Evolutionary conservation across 2,113 vertebrate species (phyloP), one percentile per base, ranked within the genome.

Genomic region (Trematomus loennbergii): DNA sequence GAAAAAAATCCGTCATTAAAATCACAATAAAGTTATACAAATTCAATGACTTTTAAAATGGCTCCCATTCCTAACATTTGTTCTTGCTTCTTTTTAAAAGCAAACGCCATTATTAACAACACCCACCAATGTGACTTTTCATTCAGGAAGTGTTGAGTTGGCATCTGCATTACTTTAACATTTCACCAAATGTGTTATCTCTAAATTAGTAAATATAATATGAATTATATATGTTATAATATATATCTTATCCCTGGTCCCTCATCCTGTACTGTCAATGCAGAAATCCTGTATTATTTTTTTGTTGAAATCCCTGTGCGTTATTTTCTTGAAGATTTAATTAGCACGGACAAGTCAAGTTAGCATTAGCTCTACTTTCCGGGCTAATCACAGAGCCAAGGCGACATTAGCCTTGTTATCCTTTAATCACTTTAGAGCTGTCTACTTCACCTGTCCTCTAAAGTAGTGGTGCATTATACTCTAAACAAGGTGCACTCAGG

Each of bases 371-470:
- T 54, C 57, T 6, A 54, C 81, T 78, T 70, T 72, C 25, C 22
- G 25, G 69, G 53, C 67, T 85, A 72, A 90, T 86, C 72, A 54
- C 58, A 69, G 57, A 17, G 46, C 66, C 62, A 73, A 74, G 54
- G 49, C 12, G 1, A 70, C 84, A 89, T 88, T 88, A 89, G 69
- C 59, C 49, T 22, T n/a, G 36, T 86, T 80, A 75, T 82, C 63
- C 22, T n/a, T 50, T 84, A 76, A 85, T 89, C 78, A 72, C 67
- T 50, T 83, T 52, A 80, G 75, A 79, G 70, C 57, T 66, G 70
- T 9, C 65, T 43, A 40, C 65, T 49, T 70, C 67, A 49, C 29
- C 67, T 55, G 45, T 33, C 46, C 9, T 72, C 69, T 40, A 45
- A 13, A 15, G 46, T 29, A 59, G 20, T 8, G 10, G 15, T 25